A percentile compares a stretch with the other conserved stretches of the same genome.
phyloP scores from a whole-genome alignment of 2,797 vertebrate species.

The Malurus leucopterus region DNA sequence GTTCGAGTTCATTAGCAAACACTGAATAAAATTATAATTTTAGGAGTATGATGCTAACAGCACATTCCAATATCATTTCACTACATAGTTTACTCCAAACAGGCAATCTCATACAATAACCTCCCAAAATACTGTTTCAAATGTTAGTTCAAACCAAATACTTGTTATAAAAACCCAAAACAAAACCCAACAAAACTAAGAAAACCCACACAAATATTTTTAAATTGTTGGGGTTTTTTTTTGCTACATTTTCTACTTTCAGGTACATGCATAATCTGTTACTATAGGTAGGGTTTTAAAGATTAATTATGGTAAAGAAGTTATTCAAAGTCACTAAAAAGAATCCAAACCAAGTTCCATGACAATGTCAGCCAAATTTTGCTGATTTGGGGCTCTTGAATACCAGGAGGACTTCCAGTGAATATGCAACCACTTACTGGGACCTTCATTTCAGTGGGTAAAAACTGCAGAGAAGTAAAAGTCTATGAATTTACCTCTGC shows the following conservation, averaged over 20 bases:
- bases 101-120: not conserved
- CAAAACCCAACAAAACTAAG: not conserved
- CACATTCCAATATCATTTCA: not conserved
- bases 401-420: not conserved
- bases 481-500: not conserved
- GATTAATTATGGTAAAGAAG: not conserved
- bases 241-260: not conserved
- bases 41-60: not conserved
- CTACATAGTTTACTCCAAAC: not conserved
- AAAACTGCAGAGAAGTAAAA: not conserved
- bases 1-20: not conserved
- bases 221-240: too few species aligned
- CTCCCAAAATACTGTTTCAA: not conserved
- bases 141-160: not conserved
- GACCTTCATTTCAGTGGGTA: not conserved
- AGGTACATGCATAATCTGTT: not conserved
- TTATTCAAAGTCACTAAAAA: not conserved
- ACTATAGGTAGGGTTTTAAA: not conserved
- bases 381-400: not conserved
- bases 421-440: not conserved
- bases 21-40: not conserved
- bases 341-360: not conserved
- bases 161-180: not conserved
- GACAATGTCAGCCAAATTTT: not conserved
- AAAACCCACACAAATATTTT: not conserved